A percentile compares a stretch with the other conserved stretches of the same genome.
Conservation (phyloP, 1,140 invertebrate species). For the Eumaeus atala region DNA sequence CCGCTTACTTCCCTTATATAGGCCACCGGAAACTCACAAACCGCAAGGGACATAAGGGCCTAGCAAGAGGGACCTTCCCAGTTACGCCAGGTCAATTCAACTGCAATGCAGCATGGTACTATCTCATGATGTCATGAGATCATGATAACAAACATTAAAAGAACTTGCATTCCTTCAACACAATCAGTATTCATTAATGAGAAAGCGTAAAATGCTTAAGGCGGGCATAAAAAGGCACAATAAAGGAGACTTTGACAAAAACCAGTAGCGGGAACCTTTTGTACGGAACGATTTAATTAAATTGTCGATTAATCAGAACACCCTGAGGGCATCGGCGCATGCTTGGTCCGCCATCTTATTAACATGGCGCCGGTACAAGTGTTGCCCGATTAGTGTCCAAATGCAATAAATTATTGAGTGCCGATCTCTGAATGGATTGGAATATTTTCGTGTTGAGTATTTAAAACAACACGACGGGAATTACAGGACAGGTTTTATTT, state of each 20-base stretch:
- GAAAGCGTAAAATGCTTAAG: neutral
- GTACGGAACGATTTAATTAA: conserved; percentile 7
- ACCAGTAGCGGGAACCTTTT: conserved; percentile 2
- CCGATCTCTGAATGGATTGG: conserved; percentile 14
- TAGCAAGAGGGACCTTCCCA: too few relatives aligned
- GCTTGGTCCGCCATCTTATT: conserved; percentile 42
- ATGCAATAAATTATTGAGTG: conserved; percentile 19
- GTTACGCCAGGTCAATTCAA: too few relatives aligned
- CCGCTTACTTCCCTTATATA: too few relatives aligned
- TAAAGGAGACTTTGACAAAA: neutral
- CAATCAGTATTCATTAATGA: too few relatives aligned
- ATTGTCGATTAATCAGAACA: conserved; percentile 19
- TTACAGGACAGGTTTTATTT: too few relatives aligned
- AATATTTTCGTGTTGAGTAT: conserved; percentile 3
- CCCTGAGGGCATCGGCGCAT: conserved; percentile 25
- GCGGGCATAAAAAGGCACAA: neutral
- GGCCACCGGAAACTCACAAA: too few relatives aligned
- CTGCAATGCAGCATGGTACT: too few relatives aligned
- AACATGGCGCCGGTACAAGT: conserved; percentile 61
- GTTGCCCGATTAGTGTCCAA: conserved; percentile 49
- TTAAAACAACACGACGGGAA: too few relatives aligned
- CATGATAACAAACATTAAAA: too few relatives aligned
- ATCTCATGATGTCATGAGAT: too few relatives aligned
- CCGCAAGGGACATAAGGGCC: too few relatives aligned
- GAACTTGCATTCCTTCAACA: too few relatives aligned